These are phyloP conservation scores for Mesoligia furuncula DNA, from an alignment of 2,888 invertebrate species.

Conservation along the genomic window DNA sequence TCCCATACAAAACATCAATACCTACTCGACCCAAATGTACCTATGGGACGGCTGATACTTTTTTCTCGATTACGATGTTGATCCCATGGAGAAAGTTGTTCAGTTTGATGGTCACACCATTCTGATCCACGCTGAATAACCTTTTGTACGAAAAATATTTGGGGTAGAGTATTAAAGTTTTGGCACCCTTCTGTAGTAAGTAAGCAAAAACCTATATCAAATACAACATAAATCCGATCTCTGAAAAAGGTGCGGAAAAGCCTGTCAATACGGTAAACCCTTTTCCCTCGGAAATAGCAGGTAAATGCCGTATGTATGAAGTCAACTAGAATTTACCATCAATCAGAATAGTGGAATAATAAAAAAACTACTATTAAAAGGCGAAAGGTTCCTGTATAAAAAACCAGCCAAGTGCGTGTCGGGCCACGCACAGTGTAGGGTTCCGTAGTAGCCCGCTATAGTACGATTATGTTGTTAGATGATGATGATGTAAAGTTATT, in stretches of 20 bases:
- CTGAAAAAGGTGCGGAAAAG: background rate
- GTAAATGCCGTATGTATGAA: slow-evolving; percentile 2
- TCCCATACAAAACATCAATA: no score
- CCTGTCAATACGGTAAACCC: slow-evolving; percentile 8
- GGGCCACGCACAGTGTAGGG: no score
- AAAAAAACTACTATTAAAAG: background rate
- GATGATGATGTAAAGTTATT: no score
- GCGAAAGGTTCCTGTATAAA: background rate
- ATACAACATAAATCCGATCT: background rate
- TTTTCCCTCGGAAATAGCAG: background rate
- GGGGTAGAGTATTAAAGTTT: background rate
- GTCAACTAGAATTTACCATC: background rate
- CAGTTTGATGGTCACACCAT: no score
- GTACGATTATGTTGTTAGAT: no score
- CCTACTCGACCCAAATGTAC: no score
- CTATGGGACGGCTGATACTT: no score
- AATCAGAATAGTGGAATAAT: background rate
- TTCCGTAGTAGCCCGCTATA: no score
- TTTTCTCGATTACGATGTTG: no score
- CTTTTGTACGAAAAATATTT: slow-evolving; percentile 4
- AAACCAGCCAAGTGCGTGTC: no score
- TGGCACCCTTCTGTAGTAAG: background rate
- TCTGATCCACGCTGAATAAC: no score
- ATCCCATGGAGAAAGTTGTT: no score
- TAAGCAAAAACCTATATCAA: background rate